These are phyloP conservation scores for Oreortyx pictus DNA, from an alignment of 2,797 vertebrate species.

Conservation along the genomic window DNA sequence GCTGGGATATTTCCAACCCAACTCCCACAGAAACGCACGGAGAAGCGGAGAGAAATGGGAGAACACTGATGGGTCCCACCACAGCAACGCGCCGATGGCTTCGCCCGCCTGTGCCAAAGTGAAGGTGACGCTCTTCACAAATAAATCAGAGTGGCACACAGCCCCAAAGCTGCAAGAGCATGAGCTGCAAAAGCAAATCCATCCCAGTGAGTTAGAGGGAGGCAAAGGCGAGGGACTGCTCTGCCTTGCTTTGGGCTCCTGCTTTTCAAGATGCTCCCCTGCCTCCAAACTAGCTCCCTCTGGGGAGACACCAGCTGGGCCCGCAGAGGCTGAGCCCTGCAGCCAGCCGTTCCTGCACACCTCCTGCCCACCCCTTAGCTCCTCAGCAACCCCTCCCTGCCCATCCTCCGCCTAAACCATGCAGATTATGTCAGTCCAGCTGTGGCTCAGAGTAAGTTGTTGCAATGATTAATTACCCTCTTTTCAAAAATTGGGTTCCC, in stretches of 20 bases:
- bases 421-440: background rate
- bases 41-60: background rate
- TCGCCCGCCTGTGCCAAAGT: background rate
- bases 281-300: slow-evolving; percentile 19
- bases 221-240: background rate
- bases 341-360: background rate
- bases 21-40: background rate
- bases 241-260: slow-evolving; percentile 30
- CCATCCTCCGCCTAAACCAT: background rate
- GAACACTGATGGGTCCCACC: background rate
- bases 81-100: background rate
- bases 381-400: background rate
- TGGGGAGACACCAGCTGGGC: slow-evolving; percentile 49
- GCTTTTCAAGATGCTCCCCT: slow-evolving; percentile 31
- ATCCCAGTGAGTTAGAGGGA: background rate
- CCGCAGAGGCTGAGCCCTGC: background rate
- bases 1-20: background rate
- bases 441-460: background rate
- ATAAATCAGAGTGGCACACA: background rate
- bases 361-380: background rate
- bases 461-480: slow-evolving; percentile 54
- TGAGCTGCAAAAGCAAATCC: background rate
- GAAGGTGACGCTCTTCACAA: background rate
- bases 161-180: background rate
- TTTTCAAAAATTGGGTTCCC: background rate